Conservation (phyloP, 2,113 vertebrate species). For the Sebastes fasciatus region DNA sequence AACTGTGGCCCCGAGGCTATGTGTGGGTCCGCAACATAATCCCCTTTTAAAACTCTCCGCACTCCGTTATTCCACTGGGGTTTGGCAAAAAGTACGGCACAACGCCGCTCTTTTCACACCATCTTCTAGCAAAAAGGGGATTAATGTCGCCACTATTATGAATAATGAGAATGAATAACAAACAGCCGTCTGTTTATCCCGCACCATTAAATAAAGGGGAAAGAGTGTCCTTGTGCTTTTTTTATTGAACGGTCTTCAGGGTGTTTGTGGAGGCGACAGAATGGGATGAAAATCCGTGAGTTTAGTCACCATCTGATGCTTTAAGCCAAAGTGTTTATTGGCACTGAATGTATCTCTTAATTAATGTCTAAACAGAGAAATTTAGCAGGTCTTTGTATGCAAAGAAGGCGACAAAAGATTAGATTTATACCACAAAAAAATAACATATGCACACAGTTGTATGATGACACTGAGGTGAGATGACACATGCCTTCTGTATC, state of each 20-base stretch:
- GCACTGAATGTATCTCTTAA: conserved; percentile 17
- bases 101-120: conserved; percentile 67
- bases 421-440: not conserved
- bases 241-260: conserved; percentile 35
- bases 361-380: not conserved
- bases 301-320: conserved; percentile 42
- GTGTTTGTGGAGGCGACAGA: conserved; percentile 33
- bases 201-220: conserved; percentile 50
- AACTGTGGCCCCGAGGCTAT: conserved; percentile 80
- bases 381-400: not conserved
- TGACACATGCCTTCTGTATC: no score
- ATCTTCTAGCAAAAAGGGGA: conserved; percentile 71
- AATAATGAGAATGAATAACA: conserved; percentile 79
- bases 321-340: not conserved
- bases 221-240: conserved; percentile 60
- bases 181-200: conserved; percentile 74
- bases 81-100: conserved; percentile 60
- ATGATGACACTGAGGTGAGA: not conserved
- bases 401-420: not conserved
- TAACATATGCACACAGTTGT: not conserved
- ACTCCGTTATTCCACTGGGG: conserved; percentile 73
- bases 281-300: conserved; percentile 14
- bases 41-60: conserved; percentile 68
- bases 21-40: conserved; percentile 77
- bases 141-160: conserved; percentile 73